Evolutionary conservation across 2,888 invertebrate genomes (phyloP).

Genomic region (Spisula solida): DNA sequence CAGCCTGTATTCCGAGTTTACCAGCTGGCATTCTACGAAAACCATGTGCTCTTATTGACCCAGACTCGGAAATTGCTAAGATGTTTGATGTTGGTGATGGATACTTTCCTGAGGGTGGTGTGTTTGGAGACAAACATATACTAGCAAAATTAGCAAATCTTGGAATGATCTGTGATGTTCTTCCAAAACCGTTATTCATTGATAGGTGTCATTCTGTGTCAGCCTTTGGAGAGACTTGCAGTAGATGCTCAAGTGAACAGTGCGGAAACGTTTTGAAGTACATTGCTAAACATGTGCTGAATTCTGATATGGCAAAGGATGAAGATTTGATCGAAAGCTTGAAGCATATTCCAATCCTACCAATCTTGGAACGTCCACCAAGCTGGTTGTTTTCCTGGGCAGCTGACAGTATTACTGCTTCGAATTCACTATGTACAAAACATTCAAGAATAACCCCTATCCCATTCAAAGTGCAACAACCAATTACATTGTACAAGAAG

Average conservation of each 20-base stretch:
- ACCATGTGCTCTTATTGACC: slow-evolving; percentile 77
- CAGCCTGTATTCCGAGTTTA: slow-evolving; percentile 75
- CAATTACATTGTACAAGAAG: slow-evolving; percentile 36
- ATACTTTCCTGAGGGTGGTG: slow-evolving; percentile 71
- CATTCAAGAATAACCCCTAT: not conserved
- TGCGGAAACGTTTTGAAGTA: slow-evolving; percentile 41
- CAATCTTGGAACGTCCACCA: slow-evolving; percentile 71
- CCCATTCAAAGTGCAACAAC: slow-evolving; percentile 43
- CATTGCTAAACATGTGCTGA: not conserved
- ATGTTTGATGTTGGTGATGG: slow-evolving; percentile 76
- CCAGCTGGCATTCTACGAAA: slow-evolving; percentile 71
- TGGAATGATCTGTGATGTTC: slow-evolving; percentile 72
- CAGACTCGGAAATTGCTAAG: slow-evolving; percentile 63
- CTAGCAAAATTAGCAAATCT: slow-evolving; percentile 56
- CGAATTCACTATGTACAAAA: not conserved
- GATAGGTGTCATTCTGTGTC: slow-evolving; percentile 71
- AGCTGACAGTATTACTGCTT: slow-evolving; percentile 38
- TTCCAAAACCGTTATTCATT: slow-evolving; percentile 62
- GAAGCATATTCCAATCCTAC: slow-evolving; percentile 57
- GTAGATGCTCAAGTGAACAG: slow-evolving; percentile 34
- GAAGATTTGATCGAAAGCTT: not conserved
- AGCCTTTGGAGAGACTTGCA: slow-evolving; percentile 28
- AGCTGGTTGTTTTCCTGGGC: slow-evolving; percentile 75
- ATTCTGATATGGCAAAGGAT: not conserved
- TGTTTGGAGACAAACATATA: slow-evolving; percentile 25